Evolutionary conservation across 1,140 invertebrate genomes (phyloP).

Genomic region (Pseudomyrmex concolor): DNA sequence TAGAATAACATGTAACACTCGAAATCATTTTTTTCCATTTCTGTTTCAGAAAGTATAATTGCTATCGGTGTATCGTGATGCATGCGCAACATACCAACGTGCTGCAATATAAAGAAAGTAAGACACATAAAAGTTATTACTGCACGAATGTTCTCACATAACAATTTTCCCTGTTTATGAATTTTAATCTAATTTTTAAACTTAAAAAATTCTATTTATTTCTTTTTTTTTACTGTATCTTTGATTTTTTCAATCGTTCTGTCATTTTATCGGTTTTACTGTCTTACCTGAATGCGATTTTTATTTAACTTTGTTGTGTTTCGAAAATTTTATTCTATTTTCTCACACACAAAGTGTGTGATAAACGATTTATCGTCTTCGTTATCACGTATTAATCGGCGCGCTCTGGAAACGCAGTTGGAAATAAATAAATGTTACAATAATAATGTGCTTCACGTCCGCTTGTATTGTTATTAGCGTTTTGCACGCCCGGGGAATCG

Average conservation of each 20-base stretch:
- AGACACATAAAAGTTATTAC: slow-evolving; percentile 76
- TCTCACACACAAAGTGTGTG: neutral
- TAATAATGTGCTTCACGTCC: neutral
- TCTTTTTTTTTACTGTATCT: neutral
- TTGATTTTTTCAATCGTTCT: neutral
- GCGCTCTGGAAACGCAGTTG: no score
- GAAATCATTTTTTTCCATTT: slow-evolving; percentile 40
- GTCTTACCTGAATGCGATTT: neutral
- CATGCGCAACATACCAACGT: slow-evolving; percentile 90
- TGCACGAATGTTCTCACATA: neutral
- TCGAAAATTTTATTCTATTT: neutral
- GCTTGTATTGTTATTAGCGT: slow-evolving; percentile 77
- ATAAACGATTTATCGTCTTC: neutral
- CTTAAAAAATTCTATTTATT: neutral
- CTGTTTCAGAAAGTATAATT: slow-evolving; percentile 85
- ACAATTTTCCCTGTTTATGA: no score
- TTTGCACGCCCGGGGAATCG: slow-evolving; percentile 79
- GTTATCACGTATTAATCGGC: neutral
- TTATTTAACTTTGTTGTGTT: neutral
- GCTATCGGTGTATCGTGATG: slow-evolving; percentile 89
- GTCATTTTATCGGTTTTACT: no score
- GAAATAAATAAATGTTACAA: neutral
- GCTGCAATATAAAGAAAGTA: slow-evolving; percentile 92
- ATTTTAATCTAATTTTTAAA: slow-evolving; percentile 11
- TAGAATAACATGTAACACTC: slow-evolving; percentile 18